These are phyloP conservation scores for Clytia hemisphaerica DNA, from an alignment of 30 jellyfish, hydroid and myxozoan genomes.

Conservation along the genomic window DNA sequence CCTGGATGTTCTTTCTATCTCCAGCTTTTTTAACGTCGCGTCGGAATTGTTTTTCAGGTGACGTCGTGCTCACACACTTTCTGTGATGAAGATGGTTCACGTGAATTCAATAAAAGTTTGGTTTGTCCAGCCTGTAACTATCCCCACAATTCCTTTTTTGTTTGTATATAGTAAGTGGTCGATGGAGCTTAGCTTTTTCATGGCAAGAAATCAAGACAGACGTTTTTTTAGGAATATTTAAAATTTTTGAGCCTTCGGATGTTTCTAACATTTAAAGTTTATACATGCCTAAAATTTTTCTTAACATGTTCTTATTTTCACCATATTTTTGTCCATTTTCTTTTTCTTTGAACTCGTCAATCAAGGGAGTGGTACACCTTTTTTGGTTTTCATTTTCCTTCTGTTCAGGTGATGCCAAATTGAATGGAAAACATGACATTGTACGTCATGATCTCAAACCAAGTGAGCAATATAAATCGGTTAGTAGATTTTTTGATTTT, in stretches of 20 bases:
- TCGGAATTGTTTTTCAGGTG: slow-evolving; percentile 77
- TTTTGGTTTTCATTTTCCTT: background rate
- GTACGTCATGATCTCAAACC: slow-evolving; percentile 92
- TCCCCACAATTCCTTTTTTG: too few species aligned
- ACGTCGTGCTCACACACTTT: slow-evolving; percentile 97
- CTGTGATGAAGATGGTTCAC: slow-evolving; percentile 99
- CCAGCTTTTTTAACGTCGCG: background rate
- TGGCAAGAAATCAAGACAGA: too few species aligned
- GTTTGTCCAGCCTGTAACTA: slow-evolving; percentile 98
- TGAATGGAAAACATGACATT: slow-evolving; percentile 92
- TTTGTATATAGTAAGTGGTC: too few species aligned
- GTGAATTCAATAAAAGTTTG: slow-evolving; percentile 79
- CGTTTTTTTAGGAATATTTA: too few species aligned
- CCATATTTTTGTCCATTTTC: too few species aligned
- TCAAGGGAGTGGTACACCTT: too few species aligned
- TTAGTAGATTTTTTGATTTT: slow-evolving; percentile 21
- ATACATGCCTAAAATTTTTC: too few species aligned
- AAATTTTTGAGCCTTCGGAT: too few species aligned
- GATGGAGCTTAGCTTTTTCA: too few species aligned
- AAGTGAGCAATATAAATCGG: slow-evolving; percentile 93
- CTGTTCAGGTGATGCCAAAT: slow-evolving; percentile 74
- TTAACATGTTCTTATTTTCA: too few species aligned
- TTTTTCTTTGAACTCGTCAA: background rate
- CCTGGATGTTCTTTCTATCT: background rate
- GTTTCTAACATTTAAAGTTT: too few species aligned